phyloP scores from a whole-genome alignment of 2,113 vertebrate species.

The Hippocampus abdominalis region DNA sequence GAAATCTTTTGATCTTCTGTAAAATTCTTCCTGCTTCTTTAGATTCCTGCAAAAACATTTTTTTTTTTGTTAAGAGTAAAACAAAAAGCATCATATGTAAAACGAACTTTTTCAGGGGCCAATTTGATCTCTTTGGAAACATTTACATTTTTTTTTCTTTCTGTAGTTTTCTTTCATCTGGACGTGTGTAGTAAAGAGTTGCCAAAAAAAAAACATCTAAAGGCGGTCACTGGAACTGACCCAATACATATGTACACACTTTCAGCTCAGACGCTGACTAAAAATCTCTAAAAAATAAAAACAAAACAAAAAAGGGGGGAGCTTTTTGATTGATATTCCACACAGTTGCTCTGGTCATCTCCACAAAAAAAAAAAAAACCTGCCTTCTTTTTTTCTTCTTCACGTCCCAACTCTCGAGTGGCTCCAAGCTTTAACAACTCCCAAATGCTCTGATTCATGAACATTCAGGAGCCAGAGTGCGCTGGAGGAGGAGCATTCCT shows the following conservation, averaged over 20 bases:
- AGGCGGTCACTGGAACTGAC: constrained; percentile 88
- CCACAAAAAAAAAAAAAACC: not conserved
- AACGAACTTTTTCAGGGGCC: constrained; percentile 33
- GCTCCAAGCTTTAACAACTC: not conserved
- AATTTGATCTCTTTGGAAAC: constrained; percentile 75
- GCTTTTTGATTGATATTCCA: constrained; percentile 53
- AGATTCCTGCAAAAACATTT: constrained; percentile 25
- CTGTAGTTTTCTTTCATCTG: constrained; percentile 35
- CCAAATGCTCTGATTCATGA: not conserved
- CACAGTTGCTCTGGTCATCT: constrained; percentile 23
- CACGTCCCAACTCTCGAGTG: not conserved
- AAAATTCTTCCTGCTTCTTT: constrained; percentile 22
- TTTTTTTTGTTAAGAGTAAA: constrained; percentile 43
- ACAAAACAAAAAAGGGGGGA: constrained; percentile 68
- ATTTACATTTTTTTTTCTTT: constrained; percentile 68
- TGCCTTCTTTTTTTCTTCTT: not conserved
- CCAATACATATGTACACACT: constrained; percentile 84
- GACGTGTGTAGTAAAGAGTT: constrained; percentile 77
- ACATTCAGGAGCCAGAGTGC: constrained; percentile 15
- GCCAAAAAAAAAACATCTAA: constrained; percentile 81
- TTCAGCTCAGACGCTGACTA: constrained; percentile 79
- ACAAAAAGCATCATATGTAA: constrained; percentile 42
- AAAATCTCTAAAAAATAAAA: constrained; percentile 76
- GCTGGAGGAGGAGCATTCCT: not conserved
- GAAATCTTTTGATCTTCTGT: constrained; percentile 1